phyloP scores from a whole-genome alignment of 2,797 vertebrate species.

The Fistularia commersonii region DNA sequence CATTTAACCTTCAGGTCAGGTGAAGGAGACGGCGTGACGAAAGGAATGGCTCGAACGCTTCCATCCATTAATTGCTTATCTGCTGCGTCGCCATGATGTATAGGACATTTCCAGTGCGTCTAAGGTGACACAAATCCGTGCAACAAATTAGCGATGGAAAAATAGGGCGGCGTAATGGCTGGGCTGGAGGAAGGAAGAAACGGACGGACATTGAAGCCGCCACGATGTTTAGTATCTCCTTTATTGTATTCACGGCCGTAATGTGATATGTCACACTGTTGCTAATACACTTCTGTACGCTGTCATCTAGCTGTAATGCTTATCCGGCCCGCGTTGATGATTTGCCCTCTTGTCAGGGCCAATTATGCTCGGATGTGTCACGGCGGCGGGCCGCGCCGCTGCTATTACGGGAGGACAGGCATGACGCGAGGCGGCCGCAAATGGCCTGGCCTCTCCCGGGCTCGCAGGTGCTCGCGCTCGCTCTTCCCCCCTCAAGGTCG shows the following conservation, averaged over 20 bases:
- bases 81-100: constrained; percentile 20
- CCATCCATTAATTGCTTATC: constrained; percentile 37
- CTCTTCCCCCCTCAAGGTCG: constrained; percentile 37
- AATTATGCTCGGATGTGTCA: constrained; percentile 92
- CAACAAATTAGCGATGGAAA: constrained; percentile 88
- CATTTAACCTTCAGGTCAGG: constrained; percentile 8
- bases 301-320: constrained; percentile 99
- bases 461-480: constrained; percentile 49
- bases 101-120: constrained; percentile 52
- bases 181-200: constrained; percentile 84
- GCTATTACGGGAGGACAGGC: constrained; percentile 57
- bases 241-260: constrained; percentile 98
- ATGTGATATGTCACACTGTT: constrained; percentile 96
- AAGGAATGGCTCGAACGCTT: constrained; percentile 24
- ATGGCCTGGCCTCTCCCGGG: constrained; percentile 43
- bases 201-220: constrained; percentile 89
- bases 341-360: constrained; percentile 97
- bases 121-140: constrained; percentile 79
- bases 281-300: constrained; percentile 93
- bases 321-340: constrained; percentile 95
- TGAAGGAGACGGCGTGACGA: constrained; percentile 9
- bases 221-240: constrained; percentile 92
- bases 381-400: constrained; percentile 81
- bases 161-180: constrained; percentile 89
- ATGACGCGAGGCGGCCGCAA: constrained; percentile 50